Evolutionary conservation across 2,113 vertebrate genomes (phyloP), one percentile per base, ranked within the genome.

Genomic region (Mirounga angustirostris): DNA sequence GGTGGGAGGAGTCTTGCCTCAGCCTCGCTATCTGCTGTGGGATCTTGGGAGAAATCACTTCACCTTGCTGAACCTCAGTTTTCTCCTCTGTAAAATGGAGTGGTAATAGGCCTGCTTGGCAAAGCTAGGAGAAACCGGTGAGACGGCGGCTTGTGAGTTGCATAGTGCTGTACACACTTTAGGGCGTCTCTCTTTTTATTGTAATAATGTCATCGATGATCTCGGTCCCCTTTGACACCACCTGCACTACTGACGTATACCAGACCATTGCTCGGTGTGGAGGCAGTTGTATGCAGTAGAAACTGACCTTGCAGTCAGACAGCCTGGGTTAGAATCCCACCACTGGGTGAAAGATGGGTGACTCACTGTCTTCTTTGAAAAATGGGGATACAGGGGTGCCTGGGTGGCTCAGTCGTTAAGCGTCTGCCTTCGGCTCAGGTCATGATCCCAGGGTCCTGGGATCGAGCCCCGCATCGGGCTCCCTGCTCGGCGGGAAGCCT

Each of bases 291-390:
- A 0, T 9, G 26, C 9, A 14, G 10, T 8, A 33, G 52, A 43
- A 22, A 61, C n/a, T 9, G 43, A 83, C 59, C 24, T 59, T 83
- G 59, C 18, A 74, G 71, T 33, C 33, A 24, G 54, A 36, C n/a
- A 56, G n/a, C 30, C 54, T 89, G 79, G 69, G 52, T 89, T 61
- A 2, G 8, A 88, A 50, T 50, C 24, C 69, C 61, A 73, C 56
- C 33, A 2, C 43, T 12, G 4, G 1, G 3, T 8, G 30, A 43
- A 58, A 58, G 6, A 46, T 1, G 73, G 43, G 21, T 1, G 13
- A 50, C 22, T 12, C 43, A 46, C 14, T 54, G 26, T 78, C 36
- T 63, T 56, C 54, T 78, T 33, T 78, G 88, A 69, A 18, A 79
- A 43, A 4, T n/a, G 30, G 2, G 30, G 61, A 21, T 16, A 11